These are phyloP conservation scores for Brenthis hecate DNA, from an alignment of 2,888 invertebrate genomes.

Conservation along the genomic window DNA sequence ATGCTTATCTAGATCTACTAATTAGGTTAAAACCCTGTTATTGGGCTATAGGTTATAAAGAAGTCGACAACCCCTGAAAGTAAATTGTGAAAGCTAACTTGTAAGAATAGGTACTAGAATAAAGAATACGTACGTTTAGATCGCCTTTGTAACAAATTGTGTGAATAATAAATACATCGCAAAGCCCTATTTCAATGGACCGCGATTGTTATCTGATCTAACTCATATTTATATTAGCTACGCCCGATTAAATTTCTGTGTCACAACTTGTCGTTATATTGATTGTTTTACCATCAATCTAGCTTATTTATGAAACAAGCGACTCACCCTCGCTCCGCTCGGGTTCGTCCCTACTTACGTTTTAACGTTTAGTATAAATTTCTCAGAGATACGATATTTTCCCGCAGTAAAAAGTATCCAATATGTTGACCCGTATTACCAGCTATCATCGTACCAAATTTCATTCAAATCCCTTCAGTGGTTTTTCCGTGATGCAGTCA, in stretches of 20 bases:
- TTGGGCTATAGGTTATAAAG: conserved; percentile 9
- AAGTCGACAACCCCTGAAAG: conserved; percentile 10
- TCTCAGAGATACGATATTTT: too few species aligned
- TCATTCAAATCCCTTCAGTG: too few species aligned
- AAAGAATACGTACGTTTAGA: not conserved
- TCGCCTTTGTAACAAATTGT: not conserved
- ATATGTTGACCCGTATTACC: too few species aligned
- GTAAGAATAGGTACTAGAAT: not conserved
- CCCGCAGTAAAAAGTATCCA: too few species aligned
- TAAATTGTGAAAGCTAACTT: conserved; percentile 6
- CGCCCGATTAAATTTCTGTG: conserved; percentile 32
- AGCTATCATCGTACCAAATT: too few species aligned
- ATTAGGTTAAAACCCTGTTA: conserved; percentile 29
- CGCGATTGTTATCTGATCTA: conserved; percentile 20
- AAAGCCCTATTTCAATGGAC: conserved; percentile 4
- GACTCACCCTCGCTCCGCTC: too few species aligned
- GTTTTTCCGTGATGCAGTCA: too few species aligned
- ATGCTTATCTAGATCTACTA: conserved; percentile 23
- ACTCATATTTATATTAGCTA: conserved; percentile 22
- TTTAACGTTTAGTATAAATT: too few species aligned
- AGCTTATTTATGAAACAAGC: too few species aligned
- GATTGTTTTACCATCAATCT: conserved; percentile 1
- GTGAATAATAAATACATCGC: not conserved
- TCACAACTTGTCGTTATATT: conserved; percentile 27
- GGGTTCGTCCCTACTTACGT: too few species aligned